Conservation (phyloP, 1,140 invertebrate genomes). For the Lepidotrigona ventralis region DNA sequence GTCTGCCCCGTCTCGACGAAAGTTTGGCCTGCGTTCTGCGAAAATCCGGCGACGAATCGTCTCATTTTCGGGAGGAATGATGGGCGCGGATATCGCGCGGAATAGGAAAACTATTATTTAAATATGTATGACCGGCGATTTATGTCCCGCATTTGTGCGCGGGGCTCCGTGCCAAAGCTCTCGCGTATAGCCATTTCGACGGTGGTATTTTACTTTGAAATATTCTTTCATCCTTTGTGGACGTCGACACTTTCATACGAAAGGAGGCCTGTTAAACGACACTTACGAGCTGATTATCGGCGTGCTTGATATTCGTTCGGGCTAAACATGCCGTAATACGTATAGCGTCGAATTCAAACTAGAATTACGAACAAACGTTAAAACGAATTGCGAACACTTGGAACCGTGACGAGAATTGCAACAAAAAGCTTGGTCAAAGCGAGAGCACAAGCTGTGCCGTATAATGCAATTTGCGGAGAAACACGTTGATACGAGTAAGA, state of each 20-base stretch:
- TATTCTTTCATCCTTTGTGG: neutral
- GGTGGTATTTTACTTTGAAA: neutral
- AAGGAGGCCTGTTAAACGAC: neutral
- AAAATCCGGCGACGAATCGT: neutral
- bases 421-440: too few relatives aligned
- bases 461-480: too few relatives aligned
- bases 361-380: too few relatives aligned
- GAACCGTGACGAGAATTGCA: too few relatives aligned
- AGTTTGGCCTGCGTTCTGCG: neutral
- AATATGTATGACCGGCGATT: conserved; percentile 7
- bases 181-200: neutral
- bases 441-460: too few relatives aligned
- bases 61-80: neutral
- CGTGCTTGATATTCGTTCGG: too few relatives aligned
- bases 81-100: conserved; percentile 14
- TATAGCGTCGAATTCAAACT: too few relatives aligned
- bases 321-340: too few relatives aligned
- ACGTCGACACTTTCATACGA: neutral
- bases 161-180: conserved; percentile 7
- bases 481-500: too few relatives aligned
- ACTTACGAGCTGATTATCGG: too few relatives aligned
- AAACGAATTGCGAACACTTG: too few relatives aligned
- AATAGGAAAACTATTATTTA: conserved; percentile 28
- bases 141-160: neutral
- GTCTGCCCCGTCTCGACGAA: neutral